Percentiles rank a stretch among this genome's conserved stretches.
Evolutionary conservation across 1,140 invertebrate genomes (phyloP).

Genomic region (Scaptomyza montana): DNA sequence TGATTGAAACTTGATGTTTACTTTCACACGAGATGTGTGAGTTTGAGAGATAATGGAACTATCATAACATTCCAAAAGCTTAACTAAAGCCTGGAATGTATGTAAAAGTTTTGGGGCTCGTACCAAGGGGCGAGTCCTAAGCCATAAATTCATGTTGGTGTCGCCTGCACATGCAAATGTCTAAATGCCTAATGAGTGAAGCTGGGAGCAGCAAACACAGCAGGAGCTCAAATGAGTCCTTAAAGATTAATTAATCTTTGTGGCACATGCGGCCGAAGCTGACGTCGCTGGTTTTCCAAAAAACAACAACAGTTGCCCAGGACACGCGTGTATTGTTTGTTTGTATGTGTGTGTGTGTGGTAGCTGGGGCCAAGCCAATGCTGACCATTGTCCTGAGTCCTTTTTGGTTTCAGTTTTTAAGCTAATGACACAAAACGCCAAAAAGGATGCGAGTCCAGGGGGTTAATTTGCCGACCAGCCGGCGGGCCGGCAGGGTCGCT

Average conservation of each 20-base stretch:
- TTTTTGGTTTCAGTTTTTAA: slow-evolving; percentile 50
- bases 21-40: neutral
- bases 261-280: slow-evolving; percentile 73
- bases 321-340: slow-evolving; percentile 28
- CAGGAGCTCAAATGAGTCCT: slow-evolving; percentile 77
- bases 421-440: slow-evolving; percentile 82
- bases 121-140: slow-evolving; percentile 14
- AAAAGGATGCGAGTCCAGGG: slow-evolving; percentile 66
- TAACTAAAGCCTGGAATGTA: neutral
- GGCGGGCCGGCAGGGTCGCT: slow-evolving; percentile 20
- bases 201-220: slow-evolving; percentile 45
- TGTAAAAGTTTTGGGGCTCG: neutral
- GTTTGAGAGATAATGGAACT: neutral
- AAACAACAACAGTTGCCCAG: slow-evolving; percentile 49
- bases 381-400: slow-evolving; percentile 66
- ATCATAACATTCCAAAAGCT: neutral
- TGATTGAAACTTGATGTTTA: neutral
- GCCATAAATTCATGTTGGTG: slow-evolving; percentile 71
- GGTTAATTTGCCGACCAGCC: slow-evolving; percentile 51
- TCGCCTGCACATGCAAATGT: slow-evolving; percentile 72
- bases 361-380: slow-evolving; percentile 1
- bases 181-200: slow-evolving; percentile 69
- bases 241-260: slow-evolving; percentile 84
- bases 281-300: slow-evolving; percentile 34
- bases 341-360: slow-evolving; percentile 9